Base-by-base conservation (phyloP, 2,113 vertebrate species). In the Petroica traversi region DNA sequence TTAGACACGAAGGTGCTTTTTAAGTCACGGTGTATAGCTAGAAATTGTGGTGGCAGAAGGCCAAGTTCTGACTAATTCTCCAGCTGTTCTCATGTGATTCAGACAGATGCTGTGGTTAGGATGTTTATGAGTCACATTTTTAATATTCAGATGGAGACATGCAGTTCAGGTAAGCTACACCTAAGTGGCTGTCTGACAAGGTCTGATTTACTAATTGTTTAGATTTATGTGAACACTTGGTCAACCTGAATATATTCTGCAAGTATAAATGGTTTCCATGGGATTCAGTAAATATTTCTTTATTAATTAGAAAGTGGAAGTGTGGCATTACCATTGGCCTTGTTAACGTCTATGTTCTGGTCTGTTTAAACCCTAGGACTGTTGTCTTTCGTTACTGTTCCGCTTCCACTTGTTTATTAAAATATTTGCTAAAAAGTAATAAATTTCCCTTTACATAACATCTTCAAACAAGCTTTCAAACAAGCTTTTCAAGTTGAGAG, bases 111-210 rank as follows among this genome's bases (percentile, higher is more conserved):
- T 97, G 45, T 80, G 36, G 72, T 75, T 91, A 90, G 74, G 52
- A 85, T 73, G 72, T 67, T 96, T 92, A 86, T 89, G 78, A 96
- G 78, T 95, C 88, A 97, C 54, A 91, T 92, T 95, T 97, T 97
- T 95, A 97, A 96, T 93, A 89, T 93, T 92, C 78, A 80, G 55
- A 75, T 43, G 79, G 91, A 95, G 63, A 82, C 61, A 40, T 43
- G 40, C 62, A 73, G 49, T 89, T 89, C 66, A 92, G 91, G 72
- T 71, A 91, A 96, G 82, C 43, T 82, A 78, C 63, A 79, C 74
- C 86, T 91, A 34, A 95, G 84, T 75, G 83, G 72, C 43, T 85
- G 38, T 28, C 58, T 88, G 61, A 64, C 95, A 93, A 95, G 55
- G 68, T 45, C 36, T 54, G 34, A 93, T 94, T 92, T 77, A 94